phyloP scores from a whole-genome alignment of 2,797 vertebrate genomes.

The Diplodus puntazzo region DNA sequence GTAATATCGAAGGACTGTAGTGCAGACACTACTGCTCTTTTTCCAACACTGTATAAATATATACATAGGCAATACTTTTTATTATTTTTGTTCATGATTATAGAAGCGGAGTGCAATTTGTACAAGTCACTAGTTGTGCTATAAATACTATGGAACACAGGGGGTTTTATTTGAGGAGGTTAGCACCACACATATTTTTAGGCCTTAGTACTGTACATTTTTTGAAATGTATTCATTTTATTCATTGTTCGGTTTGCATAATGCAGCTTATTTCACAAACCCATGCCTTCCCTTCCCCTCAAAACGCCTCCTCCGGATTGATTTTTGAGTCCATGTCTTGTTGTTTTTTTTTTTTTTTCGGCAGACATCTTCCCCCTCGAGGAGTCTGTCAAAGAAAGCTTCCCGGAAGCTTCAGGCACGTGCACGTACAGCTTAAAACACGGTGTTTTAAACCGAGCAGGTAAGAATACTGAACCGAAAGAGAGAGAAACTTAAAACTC shows the following conservation, averaged over 20 bases:
- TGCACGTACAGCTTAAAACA: constrained; percentile 94
- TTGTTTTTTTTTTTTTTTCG: constrained; percentile 77
- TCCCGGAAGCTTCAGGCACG: constrained; percentile 98
- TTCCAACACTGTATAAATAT: constrained; percentile 99
- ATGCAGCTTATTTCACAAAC: constrained; percentile 97
- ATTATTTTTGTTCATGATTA: constrained; percentile 99
- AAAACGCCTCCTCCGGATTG: constrained; percentile 82
- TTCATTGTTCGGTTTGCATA: constrained; percentile 93
- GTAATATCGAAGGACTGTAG: constrained; percentile 94
- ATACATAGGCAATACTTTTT: constrained; percentile 99
- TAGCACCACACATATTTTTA: constrained; percentile 99
- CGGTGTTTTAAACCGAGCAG: constrained; percentile 91
- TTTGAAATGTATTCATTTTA: constrained; percentile 87
- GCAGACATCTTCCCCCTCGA: constrained; percentile 84
- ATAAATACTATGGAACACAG: constrained; percentile 99
- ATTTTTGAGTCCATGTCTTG: constrained; percentile 89
- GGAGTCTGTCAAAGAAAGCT: constrained; percentile 93
- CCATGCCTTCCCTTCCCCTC: constrained; percentile 70
- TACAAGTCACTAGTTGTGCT: constrained; percentile 99
- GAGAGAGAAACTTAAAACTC: constrained; percentile 82
- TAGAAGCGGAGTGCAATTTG: constrained; percentile 99
- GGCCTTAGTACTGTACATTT: constrained; percentile 99
- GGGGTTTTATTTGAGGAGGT: constrained; percentile 93
- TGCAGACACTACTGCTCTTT: constrained; percentile 89
- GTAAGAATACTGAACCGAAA: constrained; percentile 92